These are phyloP conservation scores for Leptopilina myrica DNA, from an alignment of 2,888 invertebrate species.

Conservation along the genomic window DNA sequence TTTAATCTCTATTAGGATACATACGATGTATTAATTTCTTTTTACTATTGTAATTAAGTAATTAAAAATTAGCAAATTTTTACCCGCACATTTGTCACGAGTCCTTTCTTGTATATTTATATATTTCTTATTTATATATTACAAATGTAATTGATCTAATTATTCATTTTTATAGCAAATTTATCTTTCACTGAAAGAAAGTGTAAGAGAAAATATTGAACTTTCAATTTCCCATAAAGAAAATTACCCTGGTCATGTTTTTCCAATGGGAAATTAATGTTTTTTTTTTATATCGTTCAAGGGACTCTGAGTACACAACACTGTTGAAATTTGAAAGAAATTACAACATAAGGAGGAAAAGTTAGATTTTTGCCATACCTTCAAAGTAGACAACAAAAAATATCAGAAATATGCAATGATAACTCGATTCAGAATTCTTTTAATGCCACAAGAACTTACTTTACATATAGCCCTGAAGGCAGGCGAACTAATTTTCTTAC, in stretches of 20 bases:
- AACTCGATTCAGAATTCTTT: too few relatives aligned
- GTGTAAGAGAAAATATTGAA: slow-evolving; percentile 3
- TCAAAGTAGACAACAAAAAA: too few relatives aligned
- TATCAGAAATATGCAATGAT: too few relatives aligned
- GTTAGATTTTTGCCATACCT: too few relatives aligned
- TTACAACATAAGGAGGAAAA: too few relatives aligned
- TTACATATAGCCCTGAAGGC: too few relatives aligned
- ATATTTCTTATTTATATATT: background rate
- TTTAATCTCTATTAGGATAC: slow-evolving; percentile 2
- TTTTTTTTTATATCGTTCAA: slow-evolving; percentile 10
- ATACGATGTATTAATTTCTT: background rate
- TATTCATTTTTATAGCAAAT: background rate
- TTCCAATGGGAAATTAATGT: slow-evolving; percentile 25
- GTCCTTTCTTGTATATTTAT: background rate
- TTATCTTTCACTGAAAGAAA: slow-evolving; percentile 37
- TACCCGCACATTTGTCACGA: slow-evolving; percentile 23
- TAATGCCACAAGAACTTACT: too few relatives aligned
- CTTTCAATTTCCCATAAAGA: slow-evolving; percentile 1
- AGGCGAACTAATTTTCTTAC: too few relatives aligned
- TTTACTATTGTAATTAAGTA: background rate
- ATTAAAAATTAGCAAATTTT: slow-evolving; percentile 15
- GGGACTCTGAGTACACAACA: slow-evolving; percentile 31
- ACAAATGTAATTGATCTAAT: background rate
- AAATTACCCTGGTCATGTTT: slow-evolving; percentile 15
- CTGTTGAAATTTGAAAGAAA: too few relatives aligned